Conservation (phyloP, 2,113 vertebrate genomes). For the Natator depressus region DNA sequence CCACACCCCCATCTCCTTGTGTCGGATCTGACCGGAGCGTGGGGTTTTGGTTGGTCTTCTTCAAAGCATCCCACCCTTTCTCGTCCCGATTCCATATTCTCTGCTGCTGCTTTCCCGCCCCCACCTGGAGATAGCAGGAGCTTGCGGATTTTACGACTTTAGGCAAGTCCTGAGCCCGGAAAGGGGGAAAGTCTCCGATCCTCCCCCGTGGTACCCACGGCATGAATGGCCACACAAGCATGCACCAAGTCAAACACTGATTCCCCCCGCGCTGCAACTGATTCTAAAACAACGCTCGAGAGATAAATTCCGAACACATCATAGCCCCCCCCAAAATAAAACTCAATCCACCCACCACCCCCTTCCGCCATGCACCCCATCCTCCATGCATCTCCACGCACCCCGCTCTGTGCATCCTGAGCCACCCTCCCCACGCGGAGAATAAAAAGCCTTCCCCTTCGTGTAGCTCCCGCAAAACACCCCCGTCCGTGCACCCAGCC, state of each 20-base stretch:
- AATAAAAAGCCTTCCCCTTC: neutral
- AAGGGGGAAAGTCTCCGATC: conserved; percentile 19
- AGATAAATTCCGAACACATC: neutral
- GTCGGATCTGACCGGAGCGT: neutral
- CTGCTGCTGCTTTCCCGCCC: neutral
- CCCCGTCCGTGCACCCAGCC: neutral
- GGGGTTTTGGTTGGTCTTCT: neutral
- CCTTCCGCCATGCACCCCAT: conserved; percentile 32
- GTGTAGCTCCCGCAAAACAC: neutral
- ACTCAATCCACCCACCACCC: neutral
- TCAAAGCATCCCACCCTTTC: neutral
- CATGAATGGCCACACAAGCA: neutral
- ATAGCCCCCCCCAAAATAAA: conserved; percentile 40
- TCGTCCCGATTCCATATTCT: neutral
- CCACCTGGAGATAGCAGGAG: neutral
- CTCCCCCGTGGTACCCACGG: neutral
- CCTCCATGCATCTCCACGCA: conserved; percentile 46
- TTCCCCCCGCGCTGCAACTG: neutral
- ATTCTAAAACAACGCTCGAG: neutral
- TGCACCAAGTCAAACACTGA: neutral
- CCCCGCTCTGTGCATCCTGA: conserved; percentile 49
- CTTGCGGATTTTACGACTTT: neutral
- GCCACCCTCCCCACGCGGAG: conserved; percentile 34
- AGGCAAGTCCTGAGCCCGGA: neutral
- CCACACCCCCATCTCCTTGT: no score